Conservation (phyloP, 2,888 invertebrate species). For the Scaeva pyrastri region DNA sequence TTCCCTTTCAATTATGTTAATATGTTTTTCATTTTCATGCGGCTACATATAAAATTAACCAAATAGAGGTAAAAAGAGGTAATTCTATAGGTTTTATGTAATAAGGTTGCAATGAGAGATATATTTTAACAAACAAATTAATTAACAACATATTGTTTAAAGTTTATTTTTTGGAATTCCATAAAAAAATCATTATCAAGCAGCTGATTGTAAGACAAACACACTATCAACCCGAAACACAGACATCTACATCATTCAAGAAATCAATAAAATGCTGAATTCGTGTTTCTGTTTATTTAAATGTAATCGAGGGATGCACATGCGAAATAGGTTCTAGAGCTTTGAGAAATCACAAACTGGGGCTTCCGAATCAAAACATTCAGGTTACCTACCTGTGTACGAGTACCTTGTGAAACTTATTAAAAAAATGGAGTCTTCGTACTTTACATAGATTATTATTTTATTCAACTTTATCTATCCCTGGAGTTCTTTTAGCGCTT, state of each 20-base stretch:
- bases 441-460: conserved; percentile 13
- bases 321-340: conserved; percentile 20
- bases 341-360: background rate
- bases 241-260: conserved; percentile 33
- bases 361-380: conserved; percentile 18
- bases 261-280: conserved; percentile 71
- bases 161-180: background rate
- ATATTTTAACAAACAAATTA: background rate
- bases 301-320: conserved; percentile 50
- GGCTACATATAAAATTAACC: background rate
- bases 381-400: background rate
- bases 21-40: too few relatives aligned
- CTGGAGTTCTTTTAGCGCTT: conserved; percentile 64
- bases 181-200: conserved; percentile 40
- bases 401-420: background rate
- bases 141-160: conserved; percentile 26
- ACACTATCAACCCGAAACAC: background rate
- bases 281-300: conserved; percentile 41
- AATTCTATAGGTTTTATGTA: conserved; percentile 5
- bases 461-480: conserved; percentile 28
- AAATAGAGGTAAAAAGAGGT: background rate
- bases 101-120: background rate
- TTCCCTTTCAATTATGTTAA: too few relatives aligned
- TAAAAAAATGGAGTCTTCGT: conserved; percentile 9
- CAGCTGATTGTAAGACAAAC: conserved; percentile 55